phyloP scores from a whole-genome alignment of 2,113 vertebrate species.

The Crotophaga sulcirostris region DNA sequence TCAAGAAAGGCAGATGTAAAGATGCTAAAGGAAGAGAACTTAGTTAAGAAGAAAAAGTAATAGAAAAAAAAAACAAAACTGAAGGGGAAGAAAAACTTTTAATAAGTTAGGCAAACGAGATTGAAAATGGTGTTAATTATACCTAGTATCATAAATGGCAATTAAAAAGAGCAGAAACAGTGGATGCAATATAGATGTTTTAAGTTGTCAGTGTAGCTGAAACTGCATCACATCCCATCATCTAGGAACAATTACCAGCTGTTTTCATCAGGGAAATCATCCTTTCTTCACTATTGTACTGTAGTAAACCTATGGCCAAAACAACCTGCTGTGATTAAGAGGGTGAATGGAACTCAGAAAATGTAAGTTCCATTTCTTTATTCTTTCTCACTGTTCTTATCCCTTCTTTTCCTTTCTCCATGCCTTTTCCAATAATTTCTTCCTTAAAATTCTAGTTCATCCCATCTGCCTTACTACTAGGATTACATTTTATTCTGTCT shows the following conservation, averaged over 20 bases:
- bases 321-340: neutral
- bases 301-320: neutral
- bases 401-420: neutral
- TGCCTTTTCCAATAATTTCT: neutral
- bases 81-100: neutral
- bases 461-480: neutral
- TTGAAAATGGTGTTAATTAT: conserved; percentile 34
- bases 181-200: neutral
- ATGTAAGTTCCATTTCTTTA: rapidly evolving
- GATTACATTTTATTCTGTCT: neutral
- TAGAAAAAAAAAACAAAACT: neutral
- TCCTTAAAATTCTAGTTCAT: neutral
- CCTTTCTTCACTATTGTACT: neutral
- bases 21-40: neutral
- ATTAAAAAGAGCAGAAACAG: neutral
- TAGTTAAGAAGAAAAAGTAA: neutral
- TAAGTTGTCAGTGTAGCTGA: neutral
- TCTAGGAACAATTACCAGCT: conserved; percentile 20
- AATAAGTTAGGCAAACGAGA: conserved; percentile 3
- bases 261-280: conserved; percentile 6
- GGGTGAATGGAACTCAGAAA: neutral
- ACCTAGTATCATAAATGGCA: conserved; percentile 12
- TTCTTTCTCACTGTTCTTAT: neutral
- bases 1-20: neutral
- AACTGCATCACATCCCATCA: neutral